phyloP scores from a whole-genome alignment of 2,888 invertebrate genomes.

The Venusia cambrica region DNA sequence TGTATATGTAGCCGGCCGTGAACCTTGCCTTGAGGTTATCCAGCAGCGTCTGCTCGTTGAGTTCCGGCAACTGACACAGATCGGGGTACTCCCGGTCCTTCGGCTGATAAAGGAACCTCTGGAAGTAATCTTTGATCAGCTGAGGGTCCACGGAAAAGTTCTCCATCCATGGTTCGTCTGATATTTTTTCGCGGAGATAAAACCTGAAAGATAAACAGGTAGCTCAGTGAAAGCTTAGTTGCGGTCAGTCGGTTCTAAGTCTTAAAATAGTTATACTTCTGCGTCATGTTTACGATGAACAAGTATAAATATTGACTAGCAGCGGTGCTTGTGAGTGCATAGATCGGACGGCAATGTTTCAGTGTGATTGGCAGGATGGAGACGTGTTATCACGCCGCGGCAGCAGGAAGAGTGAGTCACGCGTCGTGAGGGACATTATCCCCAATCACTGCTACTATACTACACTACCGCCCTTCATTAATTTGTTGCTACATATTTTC shows the following conservation, averaged over 20 bases:
- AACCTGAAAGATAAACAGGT: conserved; percentile 81
- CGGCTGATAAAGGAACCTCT: conserved; percentile 94
- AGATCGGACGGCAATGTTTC: conserved; percentile 54
- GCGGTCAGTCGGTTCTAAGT: conserved; percentile 19
- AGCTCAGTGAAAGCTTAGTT: conserved; percentile 19
- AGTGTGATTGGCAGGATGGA: conserved; percentile 74
- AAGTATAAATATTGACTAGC: conserved; percentile 50
- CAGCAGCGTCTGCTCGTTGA: conserved; percentile 95
- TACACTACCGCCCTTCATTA: conserved; percentile 51
- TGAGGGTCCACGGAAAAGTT: conserved; percentile 95
- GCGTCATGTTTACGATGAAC: conserved; percentile 51
- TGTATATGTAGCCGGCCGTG: conserved; percentile 95
- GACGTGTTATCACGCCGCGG: conserved; percentile 65
- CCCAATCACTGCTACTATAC: conserved; percentile 62
- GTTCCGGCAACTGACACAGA: conserved; percentile 95
- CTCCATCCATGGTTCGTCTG: conserved; percentile 92
- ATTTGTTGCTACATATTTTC: conserved; percentile 32
- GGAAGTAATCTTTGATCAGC: conserved; percentile 95
- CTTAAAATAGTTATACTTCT: conserved; percentile 58
- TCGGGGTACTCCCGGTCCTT: conserved; percentile 97
- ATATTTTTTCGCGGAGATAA: conserved; percentile 92
- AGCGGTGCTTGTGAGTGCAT: conserved; percentile 50
- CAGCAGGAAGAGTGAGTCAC: conserved; percentile 76
- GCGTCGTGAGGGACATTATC: conserved; percentile 52
- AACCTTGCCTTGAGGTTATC: conserved; percentile 95